Conservation (phyloP, 2,113 vertebrate genomes). For the Loxodonta africana region DNA sequence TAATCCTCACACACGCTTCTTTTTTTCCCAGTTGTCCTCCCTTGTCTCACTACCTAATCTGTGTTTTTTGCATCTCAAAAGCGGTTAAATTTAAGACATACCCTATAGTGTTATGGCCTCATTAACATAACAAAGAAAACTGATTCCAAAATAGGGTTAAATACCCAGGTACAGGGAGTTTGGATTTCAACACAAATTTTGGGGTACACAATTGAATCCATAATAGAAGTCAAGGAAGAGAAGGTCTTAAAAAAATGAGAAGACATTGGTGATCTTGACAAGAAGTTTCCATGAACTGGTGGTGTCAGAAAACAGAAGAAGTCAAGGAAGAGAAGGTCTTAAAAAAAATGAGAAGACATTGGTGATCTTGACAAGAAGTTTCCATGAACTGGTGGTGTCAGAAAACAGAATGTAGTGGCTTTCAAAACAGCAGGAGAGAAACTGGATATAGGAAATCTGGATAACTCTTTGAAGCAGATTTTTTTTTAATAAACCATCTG, state of each 20-base stretch:
- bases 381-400: neutral
- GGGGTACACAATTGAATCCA: neutral
- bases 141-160: neutral
- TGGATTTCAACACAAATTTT: neutral
- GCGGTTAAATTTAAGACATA: too few relatives aligned
- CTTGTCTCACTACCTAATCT: too few relatives aligned
- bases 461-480: neutral
- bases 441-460: neutral
- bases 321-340: neutral
- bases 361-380: neutral
- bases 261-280: neutral
- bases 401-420: too few relatives aligned
- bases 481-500: neutral
- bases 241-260: neutral
- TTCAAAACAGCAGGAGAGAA: too few relatives aligned
- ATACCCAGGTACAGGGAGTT: neutral
- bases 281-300: too few relatives aligned
- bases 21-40: neutral
- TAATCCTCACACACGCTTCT: neutral
- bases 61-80: too few relatives aligned
- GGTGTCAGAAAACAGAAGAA: neutral
- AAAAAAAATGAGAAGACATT: neutral
- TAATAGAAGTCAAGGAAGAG: neutral
- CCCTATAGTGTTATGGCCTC: neutral
- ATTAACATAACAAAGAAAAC: neutral